Evolutionary conservation across 2,888 invertebrate species (phyloP), one percentile per base, ranked within the genome.

Genomic region (Macropis europaea): DNA sequence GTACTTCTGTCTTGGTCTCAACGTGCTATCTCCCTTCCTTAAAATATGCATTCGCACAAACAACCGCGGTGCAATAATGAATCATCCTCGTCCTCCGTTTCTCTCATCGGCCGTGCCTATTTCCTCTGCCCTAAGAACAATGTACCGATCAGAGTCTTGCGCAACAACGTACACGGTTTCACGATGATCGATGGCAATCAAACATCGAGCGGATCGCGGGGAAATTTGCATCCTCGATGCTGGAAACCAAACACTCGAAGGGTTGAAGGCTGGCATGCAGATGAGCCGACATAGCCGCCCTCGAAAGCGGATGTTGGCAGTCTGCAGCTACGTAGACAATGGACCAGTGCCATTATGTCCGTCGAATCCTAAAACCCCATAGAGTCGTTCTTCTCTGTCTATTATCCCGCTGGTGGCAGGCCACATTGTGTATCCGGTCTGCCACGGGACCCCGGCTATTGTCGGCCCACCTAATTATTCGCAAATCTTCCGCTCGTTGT

Each of bases 401-500:
- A 84, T 83, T 84, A 84, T 83, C 70, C 82, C 74, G 74, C 77
- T 77, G 77, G 82, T 79, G 80, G 82, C 79, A 79, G 81, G 81
- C 84, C 81, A 82, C 85, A 86, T 86, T 86, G 85, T 85, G 83
- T 81, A 85, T 84, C 85, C 84, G 82, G 85, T 78, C 83, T 84
- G 77, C 73, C 73, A 73, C 79, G 74, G 77, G 77, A 82, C 82
- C 76, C 71, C 73, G 82, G 68, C 83, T 76, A 84, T 85, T 84
- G 85, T 85, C 79, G 82, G 77, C 75, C 82, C 84, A 81, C 83
- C 84, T 85, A 86, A 86, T 86, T 86, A 86, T 83, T 85, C 85
- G 84, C 85, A 82, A 86, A 86, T 86, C 85, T 84, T 83, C 82
- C 82, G 79, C 75, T 77, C 72, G 71, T 81, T 80, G 73, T 63